Percentiles rank a stretch among this genome's conserved stretches.
Evolutionary conservation across 1,140 invertebrate species (phyloP).

Genomic region (Leucophenga varia): DNA sequence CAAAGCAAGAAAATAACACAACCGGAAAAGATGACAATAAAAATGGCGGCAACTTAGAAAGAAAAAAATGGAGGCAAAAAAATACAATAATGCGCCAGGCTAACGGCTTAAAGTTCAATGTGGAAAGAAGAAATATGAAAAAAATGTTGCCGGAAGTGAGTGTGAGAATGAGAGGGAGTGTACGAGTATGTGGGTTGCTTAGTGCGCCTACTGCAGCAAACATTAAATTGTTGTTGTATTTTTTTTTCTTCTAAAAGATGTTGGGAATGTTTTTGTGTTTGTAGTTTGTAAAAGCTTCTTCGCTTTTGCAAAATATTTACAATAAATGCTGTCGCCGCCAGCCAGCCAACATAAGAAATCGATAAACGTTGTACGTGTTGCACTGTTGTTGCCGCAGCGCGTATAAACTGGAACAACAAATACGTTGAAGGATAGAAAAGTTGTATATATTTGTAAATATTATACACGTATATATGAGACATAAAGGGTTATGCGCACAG

Average conservation of each 20-base stretch:
- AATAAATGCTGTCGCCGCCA: background rate
- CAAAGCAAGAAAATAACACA: too few species aligned
- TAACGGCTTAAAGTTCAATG: conserved; percentile 44
- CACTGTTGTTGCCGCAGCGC: conserved; percentile 7
- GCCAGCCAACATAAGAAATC: background rate
- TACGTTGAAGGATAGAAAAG: too few species aligned
- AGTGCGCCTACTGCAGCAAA: conserved; percentile 14
- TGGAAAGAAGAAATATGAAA: conserved; percentile 45
- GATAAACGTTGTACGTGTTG: background rate
- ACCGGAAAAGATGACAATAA: conserved; percentile 45
- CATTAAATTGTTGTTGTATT: conserved; percentile 41
- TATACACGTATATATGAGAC: too few species aligned
- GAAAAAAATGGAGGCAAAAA: conserved; percentile 9
- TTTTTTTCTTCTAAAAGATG: conserved; percentile 18
- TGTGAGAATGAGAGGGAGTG: conserved; percentile 5
- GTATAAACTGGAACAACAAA: too few species aligned
- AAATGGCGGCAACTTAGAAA: conserved; percentile 30
- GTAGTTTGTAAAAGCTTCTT: conserved; percentile 3
- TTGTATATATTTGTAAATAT: too few species aligned
- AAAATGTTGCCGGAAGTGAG: conserved; percentile 23
- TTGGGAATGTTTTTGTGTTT: conserved; percentile 11
- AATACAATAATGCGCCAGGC: too few species aligned
- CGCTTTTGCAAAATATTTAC: too few species aligned
- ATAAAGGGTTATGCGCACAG: too few species aligned
- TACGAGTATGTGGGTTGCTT: conserved; percentile 4